phyloP scores from a whole-genome alignment of 1,140 invertebrate species.

The Megathymus violae region DNA sequence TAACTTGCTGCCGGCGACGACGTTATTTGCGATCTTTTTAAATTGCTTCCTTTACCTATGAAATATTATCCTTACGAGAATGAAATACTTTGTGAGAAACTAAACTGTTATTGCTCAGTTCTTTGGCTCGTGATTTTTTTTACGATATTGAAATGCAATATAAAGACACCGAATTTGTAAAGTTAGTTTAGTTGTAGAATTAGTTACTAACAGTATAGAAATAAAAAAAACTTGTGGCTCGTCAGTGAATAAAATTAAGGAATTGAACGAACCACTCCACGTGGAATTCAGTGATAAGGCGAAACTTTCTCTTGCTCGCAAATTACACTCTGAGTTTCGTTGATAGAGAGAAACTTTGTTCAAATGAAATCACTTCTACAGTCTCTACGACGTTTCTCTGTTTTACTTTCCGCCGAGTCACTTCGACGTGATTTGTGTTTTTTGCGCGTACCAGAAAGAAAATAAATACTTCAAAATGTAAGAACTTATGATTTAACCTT shows the following conservation, averaged over 20 bases:
- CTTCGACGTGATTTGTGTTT: conserved; percentile 58
- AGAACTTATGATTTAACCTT: neutral
- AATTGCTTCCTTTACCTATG: conserved; percentile 27
- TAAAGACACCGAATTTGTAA: conserved; percentile 8
- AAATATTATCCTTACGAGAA: conserved; percentile 23
- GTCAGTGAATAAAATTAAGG: conserved; percentile 68
- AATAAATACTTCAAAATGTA: conserved; percentile 20
- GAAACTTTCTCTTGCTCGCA: conserved; percentile 78
- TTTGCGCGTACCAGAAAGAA: conserved; percentile 32
- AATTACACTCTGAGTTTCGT: conserved; percentile 80
- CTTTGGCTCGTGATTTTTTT: no score
- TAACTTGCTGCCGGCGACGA: conserved; percentile 53
- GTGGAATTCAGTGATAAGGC: conserved; percentile 80
- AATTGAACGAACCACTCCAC: conserved; percentile 78
- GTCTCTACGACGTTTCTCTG: conserved; percentile 69
- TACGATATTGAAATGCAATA: no score
- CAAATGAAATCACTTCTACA: conserved; percentile 79
- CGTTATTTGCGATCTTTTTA: conserved; percentile 33
- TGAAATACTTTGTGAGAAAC: conserved; percentile 4
- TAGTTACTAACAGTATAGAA: no score
- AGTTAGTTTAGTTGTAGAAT: neutral
- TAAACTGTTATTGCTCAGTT: no score
- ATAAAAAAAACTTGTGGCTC: conserved; percentile 46
- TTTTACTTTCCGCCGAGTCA: conserved; percentile 70
- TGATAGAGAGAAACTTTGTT: conserved; percentile 81